These are phyloP conservation scores for Ciconia nigra DNA, from an alignment of 2,797 vertebrate species.

Conservation along the genomic window DNA sequence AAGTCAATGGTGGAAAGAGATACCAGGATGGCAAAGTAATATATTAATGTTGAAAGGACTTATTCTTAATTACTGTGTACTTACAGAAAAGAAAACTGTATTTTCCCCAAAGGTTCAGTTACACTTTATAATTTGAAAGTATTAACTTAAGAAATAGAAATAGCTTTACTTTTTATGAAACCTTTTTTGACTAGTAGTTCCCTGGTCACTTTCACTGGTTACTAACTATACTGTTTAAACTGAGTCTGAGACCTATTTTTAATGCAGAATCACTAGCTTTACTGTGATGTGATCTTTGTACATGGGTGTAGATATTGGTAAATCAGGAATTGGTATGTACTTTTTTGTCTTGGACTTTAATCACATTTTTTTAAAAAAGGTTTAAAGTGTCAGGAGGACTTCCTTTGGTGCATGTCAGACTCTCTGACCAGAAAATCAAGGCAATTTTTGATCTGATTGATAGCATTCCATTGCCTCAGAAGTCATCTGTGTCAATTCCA, in stretches of 20 bases:
- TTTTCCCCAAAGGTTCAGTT: not conserved
- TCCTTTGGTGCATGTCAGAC: conserved; percentile 86
- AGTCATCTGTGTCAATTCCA: conserved; percentile 69
- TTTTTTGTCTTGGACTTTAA: not conserved
- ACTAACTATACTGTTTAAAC: not conserved
- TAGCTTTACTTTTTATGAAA: not conserved
- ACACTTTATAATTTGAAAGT: not conserved
- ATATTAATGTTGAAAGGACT: not conserved
- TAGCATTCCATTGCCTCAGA: conserved; percentile 86
- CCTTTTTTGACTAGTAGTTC: not conserved
- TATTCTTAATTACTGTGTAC: not conserved
- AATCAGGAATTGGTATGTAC: not conserved
- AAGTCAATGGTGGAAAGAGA: conserved; percentile 96
- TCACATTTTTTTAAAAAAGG: conserved; percentile 57
- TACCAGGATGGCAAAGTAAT: conserved; percentile 88
- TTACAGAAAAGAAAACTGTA: not conserved
- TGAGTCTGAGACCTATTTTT: not conserved
- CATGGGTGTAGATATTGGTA: not conserved
- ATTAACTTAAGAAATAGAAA: not conserved
- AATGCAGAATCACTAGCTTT: not conserved
- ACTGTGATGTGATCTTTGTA: not conserved
- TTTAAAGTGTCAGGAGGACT: conserved; percentile 93
- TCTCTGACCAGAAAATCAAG: conserved; percentile 92
- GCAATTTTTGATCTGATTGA: conserved; percentile 81
- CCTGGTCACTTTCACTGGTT: not conserved